Base-by-base conservation (phyloP, 1,140 invertebrate species). In the Trissolcus basalis region DNA sequence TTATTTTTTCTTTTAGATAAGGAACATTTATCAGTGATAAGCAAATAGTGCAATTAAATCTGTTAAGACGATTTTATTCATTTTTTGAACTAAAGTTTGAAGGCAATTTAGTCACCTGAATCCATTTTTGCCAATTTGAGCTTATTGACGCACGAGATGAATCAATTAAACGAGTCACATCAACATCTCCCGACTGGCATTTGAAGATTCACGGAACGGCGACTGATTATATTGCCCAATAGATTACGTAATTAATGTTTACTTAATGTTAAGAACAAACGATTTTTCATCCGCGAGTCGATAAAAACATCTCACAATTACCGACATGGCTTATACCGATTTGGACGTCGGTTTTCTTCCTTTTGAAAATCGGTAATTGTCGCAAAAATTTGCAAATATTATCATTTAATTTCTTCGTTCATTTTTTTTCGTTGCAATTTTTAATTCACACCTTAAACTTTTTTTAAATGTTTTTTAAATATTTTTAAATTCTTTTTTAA, bases 191-290 rank as follows among this genome's bases (percentile, higher is more conserved):
- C 58, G 53, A 71, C 68, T 63, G 58, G 36, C 36, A 45, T 56
- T 49, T 49, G 39, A 44, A 2, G 51, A 45, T 41, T 54, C 50
- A 36, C 43, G 15, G 13, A 15, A 48, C 50, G 56, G 33, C 47
- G 13, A 10, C 8, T 44, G 67, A 70, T 70, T 48, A 61, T 48
- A 47, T 59, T 32, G 39, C 47, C 59, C 54, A 70, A 43, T 16
- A 15, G 10, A 39, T 70, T 70, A 70, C 44, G 48, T 68, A 59
- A 68, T 68, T 48, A 33, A 33, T 55, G 67, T 48, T 59, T 54
- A 55, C 48, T 41, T 50, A 44, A 32, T 14, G 35, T 27, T 54
- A 45, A 48, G 27, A 1, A 43, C 0, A 15, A 39, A 33, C 10
- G 4, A 58, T 50, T 41, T 64, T 43, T 36, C 36, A 43, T 36